Evolutionary conservation across 2,797 vertebrate genomes (phyloP), one percentile per base, ranked within the genome.

Genomic region (Sylvilagus floridanus): DNA sequence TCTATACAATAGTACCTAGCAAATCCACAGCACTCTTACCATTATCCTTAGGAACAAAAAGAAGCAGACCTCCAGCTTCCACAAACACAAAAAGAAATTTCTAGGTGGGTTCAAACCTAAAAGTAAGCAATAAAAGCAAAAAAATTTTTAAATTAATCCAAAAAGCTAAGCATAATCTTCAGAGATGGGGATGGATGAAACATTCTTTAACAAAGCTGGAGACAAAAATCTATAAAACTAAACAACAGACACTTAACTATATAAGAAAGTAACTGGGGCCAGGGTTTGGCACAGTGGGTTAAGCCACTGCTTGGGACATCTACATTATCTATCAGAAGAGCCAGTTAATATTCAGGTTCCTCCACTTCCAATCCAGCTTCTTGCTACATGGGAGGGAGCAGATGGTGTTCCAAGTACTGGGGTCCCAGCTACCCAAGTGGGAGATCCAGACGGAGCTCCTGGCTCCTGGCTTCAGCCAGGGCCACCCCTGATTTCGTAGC

Each of bases 71-170:
- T 30, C 13, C 19, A 83, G 12, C 17, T 66, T 54, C 37, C 10
- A 50, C 14, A 60, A 69, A 62, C 71, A 79, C 32, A 88, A 90
- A 88, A 68, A 35, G 69, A 62, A 65, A 79, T 32, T 82, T 91
- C 17, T 28, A 73, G 5, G 12, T 89, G 19, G 21, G 62, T 66
- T 77, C 76, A 88, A 12, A 87, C 82, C 94, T 91, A 91, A 88
- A 71, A 60, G 5, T 72, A 91, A 94, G 78, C 76, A 62, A 24
- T 17, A 37, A 78, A 83, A 32, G 4, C 10, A 32, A 50, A 24
- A 0, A 42, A 42, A 9, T 42, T 35, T 72, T 85, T 73, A 1
- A 68, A 85, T 72, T 8, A 76, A 62, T 81, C n/a, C 72, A 63
- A 72, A 75, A 92, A 84, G 22, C 30, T 52, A 77, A 87, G 8